Evolutionary conservation across 2,797 vertebrate genomes (phyloP), one percentile per base, ranked within the genome.

Genomic region (Nothura maculosa): DNA sequence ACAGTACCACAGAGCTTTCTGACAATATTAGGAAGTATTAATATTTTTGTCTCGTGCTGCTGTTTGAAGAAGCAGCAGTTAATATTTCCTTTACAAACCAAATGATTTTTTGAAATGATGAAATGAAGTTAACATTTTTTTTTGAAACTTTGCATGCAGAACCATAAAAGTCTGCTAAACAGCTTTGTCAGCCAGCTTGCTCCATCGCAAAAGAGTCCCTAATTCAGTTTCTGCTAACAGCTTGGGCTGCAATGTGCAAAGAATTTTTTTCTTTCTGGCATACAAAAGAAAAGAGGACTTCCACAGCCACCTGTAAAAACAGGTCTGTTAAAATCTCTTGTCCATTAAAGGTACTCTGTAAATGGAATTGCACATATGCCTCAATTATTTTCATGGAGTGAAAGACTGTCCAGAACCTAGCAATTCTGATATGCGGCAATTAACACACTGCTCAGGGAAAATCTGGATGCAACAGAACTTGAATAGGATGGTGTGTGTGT

Each of bases 81-180:
- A 81, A 54, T 15, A 85, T 34, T 80, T 48, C 14, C 10, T 36
- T 84, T 17, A 61, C 15, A 80, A 54, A 61, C 2, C 0, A 8
- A 85, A 80, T 40, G 4, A 88, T 81, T 73, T 52, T 34, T 57
- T 43, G 15, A 12, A 54, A 54, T n/a, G 21, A 66, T 48, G 42
- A 78, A 85, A 80, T 47, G 5, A 88, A 84, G 69, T 54, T 34
- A 61, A 52, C 38, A 15, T 7, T 17, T 19, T 40, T 43, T 74
- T 81, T 9, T 1, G 12, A 77, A 90, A 81, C 10, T n/a, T 72
- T 13, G 16, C 0, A 0, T 22, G 30, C 60, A 78, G 72, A 64
- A 7, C 14, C 6, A 61, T 48, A 43, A 5, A 69, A 76, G 7
- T 54, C n/a, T 1, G 0, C 21, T 34, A 38, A 70, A 36, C 15